Base-by-base conservation (phyloP, 2,797 vertebrate genomes). In the Gobio occitaniae region DNA sequence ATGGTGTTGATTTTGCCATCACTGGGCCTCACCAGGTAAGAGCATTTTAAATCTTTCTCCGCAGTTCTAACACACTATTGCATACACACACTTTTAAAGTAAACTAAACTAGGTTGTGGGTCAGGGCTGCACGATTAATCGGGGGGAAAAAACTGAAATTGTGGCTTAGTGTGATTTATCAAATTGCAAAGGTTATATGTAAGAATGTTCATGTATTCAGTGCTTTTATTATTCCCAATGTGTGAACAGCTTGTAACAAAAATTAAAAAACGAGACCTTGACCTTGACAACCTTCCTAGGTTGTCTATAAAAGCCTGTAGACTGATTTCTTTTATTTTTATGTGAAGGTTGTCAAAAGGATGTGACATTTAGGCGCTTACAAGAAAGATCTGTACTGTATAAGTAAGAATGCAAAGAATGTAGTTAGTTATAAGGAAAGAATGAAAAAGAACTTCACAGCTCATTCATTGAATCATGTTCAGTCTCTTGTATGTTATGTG, bases 1-100 rank as follows among this genome's bases (percentile, higher is more conserved):
- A 99, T 99, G 98, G 97, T 99, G 63, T 91, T 99, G 81, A 97
- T 99, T 88, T 95, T 99, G 82, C 98, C 98, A 2, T 99, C 98
- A 0, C 95, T 99, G 0, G 98, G 98, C 84, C 96, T 99, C 88
- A 98, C 97, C 89, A 99, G 98, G 98, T 99, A 93, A 89, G 47
- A 36, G 17, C 29, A 32, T 13, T 32, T 65, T 32, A 16, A 32
- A 32, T 32, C 2, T 32, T 16, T 65, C 13, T 32, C 25, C 0
- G 0, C 6, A 65, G 15, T 65, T 65, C 2, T 65, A 7, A 54
- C 17, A 54, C 16, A 19, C 6, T 54, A 8, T 54, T 32, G 16
- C 15, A 52, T 17, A 16, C 6, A 32, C 36, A 47, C 41, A 29
- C 13, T 63, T 15, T 63, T 47, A 5, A 21, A 15, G 5, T 70